Base-by-base conservation (phyloP, 1,140 invertebrate genomes). In the Thrips palmi region DNA sequence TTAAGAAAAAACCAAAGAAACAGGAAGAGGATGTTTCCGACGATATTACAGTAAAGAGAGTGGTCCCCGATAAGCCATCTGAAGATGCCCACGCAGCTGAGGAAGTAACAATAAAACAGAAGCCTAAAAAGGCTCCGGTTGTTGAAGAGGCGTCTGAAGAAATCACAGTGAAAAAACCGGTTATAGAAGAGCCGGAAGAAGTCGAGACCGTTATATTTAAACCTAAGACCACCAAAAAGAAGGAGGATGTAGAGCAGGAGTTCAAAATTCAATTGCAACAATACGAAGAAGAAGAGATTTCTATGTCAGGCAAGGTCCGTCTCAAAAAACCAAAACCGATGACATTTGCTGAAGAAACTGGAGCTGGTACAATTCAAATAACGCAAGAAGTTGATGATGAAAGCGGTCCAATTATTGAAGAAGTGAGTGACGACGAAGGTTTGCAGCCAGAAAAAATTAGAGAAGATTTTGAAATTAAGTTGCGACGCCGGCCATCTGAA, bases 261-360 rank as follows among this genome's bases (percentile, higher is more conserved):
- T 84, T 84, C 52, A 82, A 76, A 52, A 83, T 85, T 45, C 74
- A 77, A 19, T 57, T 82, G 31, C 76, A 82, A 57, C 76, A 74
- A 1, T 84, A 84, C 54, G 77, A 78, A 31, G 81, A 85, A 59
- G 80, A 84, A 62, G 77, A 84, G 56, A 77, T 85, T 43, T 79
- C 77, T 4, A 76, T 85, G 70, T 74, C 76, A 8, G 76, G 77
- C 40, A 83, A 79, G 58, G 70, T 83, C 3, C 82, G 68, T 44
- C 57, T 74, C 47, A 74, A 73, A 25, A 72, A 68, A 52, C 63
- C 62, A 73, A 81, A 63, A 67, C 73, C 81, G 17, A 68, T 68
- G 53, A 71, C 81, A 40, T 65, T 70, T 38, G 61, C 74, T 57
- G 72, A 77, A 56, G 60, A 70, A 42, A 74, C 77, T 43, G 65